phyloP scores from a whole-genome alignment of 37 sponge, comb jelly and placozoan species.

The Dysidea cf. avara region DNA sequence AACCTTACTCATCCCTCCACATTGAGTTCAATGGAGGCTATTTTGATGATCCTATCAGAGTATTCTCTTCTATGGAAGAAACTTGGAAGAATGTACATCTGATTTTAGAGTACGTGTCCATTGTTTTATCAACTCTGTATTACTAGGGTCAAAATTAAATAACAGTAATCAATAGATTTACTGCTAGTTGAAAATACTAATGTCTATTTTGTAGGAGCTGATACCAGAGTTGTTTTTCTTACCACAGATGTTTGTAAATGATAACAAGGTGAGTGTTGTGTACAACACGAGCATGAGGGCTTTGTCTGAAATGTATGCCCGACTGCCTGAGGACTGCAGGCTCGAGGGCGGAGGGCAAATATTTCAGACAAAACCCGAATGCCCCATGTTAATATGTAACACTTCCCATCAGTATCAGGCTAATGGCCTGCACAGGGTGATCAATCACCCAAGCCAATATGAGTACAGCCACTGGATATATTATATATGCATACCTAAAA shows the following conservation, averaged over 20 bases:
- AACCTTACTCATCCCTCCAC: slow-evolving; percentile 79
- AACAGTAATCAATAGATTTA: too few species aligned
- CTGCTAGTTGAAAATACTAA: background rate
- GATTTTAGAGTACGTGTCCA: slow-evolving; percentile 90
- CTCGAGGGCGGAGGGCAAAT: too few species aligned
- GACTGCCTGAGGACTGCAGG: too few species aligned
- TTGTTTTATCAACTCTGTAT: slow-evolving; percentile 3
- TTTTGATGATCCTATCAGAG: slow-evolving; percentile 76
- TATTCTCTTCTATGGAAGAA: slow-evolving; percentile 62
- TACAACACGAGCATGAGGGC: too few species aligned
- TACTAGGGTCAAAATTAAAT: background rate
- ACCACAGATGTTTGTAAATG: slow-evolving; percentile 83
- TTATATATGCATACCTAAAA: too few species aligned
- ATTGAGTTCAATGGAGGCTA: slow-evolving; percentile 76
- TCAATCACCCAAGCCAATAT: too few species aligned
- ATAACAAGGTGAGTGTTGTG: slow-evolving; percentile 57
- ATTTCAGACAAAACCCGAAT: too few species aligned
- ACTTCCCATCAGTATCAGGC: too few species aligned
- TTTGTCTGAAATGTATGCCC: too few species aligned
- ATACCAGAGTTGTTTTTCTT: slow-evolving; percentile 91
- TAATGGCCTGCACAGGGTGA: too few species aligned
- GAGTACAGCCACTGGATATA: too few species aligned
- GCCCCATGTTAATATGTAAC: too few species aligned
- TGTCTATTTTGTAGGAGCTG: slow-evolving; percentile 61
- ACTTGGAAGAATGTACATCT: slow-evolving; percentile 79